These are phyloP conservation scores for Gallinago paraguaiae DNA, from an alignment of 2,113 vertebrate species.

Conservation along the genomic window DNA sequence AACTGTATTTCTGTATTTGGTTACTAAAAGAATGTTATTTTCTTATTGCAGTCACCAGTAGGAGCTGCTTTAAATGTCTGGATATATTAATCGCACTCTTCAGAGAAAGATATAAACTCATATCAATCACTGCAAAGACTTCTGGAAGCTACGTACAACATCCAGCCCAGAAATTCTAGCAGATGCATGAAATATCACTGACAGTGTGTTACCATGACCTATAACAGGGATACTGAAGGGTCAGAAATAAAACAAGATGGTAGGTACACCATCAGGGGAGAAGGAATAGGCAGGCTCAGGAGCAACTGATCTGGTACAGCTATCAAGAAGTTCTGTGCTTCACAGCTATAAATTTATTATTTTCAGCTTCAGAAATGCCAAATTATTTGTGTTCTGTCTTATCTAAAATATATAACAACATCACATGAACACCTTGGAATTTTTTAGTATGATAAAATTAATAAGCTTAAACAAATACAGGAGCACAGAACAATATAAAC, in stretches of 20 bases:
- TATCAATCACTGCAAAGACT: not conserved
- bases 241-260: not conserved
- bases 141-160: not conserved
- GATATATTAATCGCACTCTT: not conserved
- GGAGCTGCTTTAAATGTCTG: not conserved
- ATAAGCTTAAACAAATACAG: not conserved
- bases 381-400: not conserved
- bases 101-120: not conserved
- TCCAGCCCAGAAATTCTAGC: not conserved
- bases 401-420: not conserved
- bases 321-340: not conserved
- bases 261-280: not conserved
- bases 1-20: not conserved
- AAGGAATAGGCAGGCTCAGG: not conserved
- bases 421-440: not conserved
- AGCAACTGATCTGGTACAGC: not conserved
- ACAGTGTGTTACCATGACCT: not conserved
- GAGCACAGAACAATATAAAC: not conserved
- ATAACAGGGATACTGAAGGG: not conserved
- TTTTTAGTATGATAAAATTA: not conserved
- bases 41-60: not conserved
- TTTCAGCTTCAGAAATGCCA: not conserved
- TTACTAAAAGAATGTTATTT: not conserved
- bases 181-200: not conserved
- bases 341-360: not conserved